Percentiles rank a stretch among this genome's conserved stretches.
Evolutionary conservation across 2,888 invertebrate species (phyloP).

Genomic region (Thecophora atra): DNA sequence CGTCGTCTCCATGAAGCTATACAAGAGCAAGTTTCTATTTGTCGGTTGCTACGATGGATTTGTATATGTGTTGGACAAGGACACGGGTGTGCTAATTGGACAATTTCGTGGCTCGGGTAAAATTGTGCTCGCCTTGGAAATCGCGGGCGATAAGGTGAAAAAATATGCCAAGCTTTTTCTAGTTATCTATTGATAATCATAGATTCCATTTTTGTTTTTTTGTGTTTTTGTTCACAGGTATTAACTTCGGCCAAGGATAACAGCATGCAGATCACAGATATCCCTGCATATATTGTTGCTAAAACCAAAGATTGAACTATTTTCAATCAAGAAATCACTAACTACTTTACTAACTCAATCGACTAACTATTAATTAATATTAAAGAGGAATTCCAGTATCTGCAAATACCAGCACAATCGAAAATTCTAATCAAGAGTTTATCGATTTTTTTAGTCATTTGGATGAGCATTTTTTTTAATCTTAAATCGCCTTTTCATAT

Average conservation of each 20-base stretch:
- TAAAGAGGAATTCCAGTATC: too few relatives aligned
- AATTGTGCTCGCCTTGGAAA: slow-evolving; percentile 76
- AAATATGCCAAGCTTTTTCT: not conserved
- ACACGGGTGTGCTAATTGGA: slow-evolving; percentile 69
- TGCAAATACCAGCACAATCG: too few relatives aligned
- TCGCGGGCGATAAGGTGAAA: slow-evolving; percentile 72
- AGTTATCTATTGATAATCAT: not conserved
- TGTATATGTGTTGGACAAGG: slow-evolving; percentile 74
- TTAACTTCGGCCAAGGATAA: slow-evolving; percentile 77
- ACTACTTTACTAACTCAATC: too few relatives aligned
- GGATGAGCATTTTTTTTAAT: not conserved
- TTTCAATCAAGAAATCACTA: not conserved
- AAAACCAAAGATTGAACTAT: slow-evolving; percentile 22
- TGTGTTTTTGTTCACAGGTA: slow-evolving; percentile 66
- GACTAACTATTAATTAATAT: too few relatives aligned
- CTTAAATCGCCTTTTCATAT: not conserved
- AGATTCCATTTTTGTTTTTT: not conserved
- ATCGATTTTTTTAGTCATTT: too few relatives aligned
- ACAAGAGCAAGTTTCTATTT: slow-evolving; percentile 72
- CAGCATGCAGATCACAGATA: slow-evolving; percentile 73
- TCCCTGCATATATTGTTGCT: slow-evolving; percentile 65
- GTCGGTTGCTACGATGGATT: slow-evolving; percentile 83
- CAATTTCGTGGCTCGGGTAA: slow-evolving; percentile 76
- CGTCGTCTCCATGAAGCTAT: slow-evolving; percentile 76
- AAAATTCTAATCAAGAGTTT: too few relatives aligned